Percentiles rank a stretch among this genome's conserved stretches.
These are phyloP conservation scores for Hemiscyllium ocellatum DNA, from an alignment of 2,113 vertebrate species.

Conservation along the genomic window DNA sequence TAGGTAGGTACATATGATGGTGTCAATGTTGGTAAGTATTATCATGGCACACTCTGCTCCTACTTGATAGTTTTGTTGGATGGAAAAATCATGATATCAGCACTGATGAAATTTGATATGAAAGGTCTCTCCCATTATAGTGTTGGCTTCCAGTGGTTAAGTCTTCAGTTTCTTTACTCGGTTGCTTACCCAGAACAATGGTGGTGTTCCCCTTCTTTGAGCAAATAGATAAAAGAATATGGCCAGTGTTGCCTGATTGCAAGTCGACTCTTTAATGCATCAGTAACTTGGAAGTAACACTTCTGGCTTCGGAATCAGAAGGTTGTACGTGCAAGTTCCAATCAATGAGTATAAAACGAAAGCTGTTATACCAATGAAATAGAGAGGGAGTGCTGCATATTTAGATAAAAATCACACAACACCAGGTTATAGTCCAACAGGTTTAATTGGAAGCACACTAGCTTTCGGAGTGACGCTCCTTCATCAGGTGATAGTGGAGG, in stretches of 20 bases:
- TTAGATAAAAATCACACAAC: too few species aligned
- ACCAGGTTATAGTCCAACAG: too few species aligned
- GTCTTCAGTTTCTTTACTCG: background rate
- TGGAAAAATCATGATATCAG: background rate
- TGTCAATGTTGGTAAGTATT: background rate
- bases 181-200: background rate
- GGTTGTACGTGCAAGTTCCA: background rate
- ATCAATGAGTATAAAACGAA: background rate
- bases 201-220: background rate
- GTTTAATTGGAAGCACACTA: too few species aligned
- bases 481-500: too few species aligned
- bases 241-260: background rate
- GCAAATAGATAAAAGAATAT: background rate
- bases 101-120: background rate
- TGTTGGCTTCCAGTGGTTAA: background rate
- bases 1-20: background rate
- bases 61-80: background rate
- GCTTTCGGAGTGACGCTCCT: too few species aligned
- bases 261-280: background rate
- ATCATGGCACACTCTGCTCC: background rate
- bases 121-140: background rate
- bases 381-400: background rate
- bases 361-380: background rate
- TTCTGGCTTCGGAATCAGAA: background rate
- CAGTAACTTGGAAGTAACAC: background rate